These are phyloP conservation scores for Drosophila infuscata DNA, from an alignment of 2,888 invertebrate species.

Conservation along the genomic window DNA sequence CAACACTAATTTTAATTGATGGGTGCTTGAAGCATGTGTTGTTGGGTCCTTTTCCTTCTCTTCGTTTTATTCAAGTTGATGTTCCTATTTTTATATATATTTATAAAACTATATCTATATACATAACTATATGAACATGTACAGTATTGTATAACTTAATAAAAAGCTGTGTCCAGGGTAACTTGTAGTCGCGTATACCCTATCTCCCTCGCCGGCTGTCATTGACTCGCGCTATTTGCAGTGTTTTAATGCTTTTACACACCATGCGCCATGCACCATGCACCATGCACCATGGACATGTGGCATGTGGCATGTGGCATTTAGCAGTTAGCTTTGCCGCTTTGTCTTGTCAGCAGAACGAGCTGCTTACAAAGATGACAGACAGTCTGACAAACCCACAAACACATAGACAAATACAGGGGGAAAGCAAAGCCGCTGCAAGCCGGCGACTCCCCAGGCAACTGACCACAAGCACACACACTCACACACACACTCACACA, in stretches of 20 bases:
- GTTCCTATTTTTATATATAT: background rate
- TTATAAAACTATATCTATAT: background rate
- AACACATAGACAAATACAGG: slow-evolving; percentile 13
- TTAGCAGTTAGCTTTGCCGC: slow-evolving; percentile 32
- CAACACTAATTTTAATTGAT: background rate
- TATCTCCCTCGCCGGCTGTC: background rate
- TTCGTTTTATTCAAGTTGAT: background rate
- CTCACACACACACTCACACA: slow-evolving; percentile 1
- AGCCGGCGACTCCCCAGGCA: background rate
- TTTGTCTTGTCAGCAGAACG: slow-evolving; percentile 54
- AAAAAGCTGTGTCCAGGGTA: slow-evolving; percentile 1
- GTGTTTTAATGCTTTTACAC: slow-evolving; percentile 11
- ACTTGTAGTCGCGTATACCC: background rate
- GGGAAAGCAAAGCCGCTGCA: slow-evolving; percentile 4
- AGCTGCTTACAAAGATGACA: slow-evolving; percentile 49
- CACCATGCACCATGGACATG: slow-evolving; percentile 9
- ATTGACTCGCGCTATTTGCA: background rate
- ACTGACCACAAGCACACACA: slow-evolving; percentile 23
- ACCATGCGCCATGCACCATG: background rate
- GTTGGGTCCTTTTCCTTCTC: background rate
- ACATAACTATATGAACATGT: background rate
- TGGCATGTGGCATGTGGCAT: slow-evolving; percentile 13
- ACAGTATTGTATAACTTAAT: background rate
- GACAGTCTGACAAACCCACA: slow-evolving; percentile 12
- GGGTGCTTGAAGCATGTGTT: background rate